Base-by-base conservation (phyloP, 30 jellyfish, hydroid and myxozoan species). In the Nemopilema nomurai region DNA sequence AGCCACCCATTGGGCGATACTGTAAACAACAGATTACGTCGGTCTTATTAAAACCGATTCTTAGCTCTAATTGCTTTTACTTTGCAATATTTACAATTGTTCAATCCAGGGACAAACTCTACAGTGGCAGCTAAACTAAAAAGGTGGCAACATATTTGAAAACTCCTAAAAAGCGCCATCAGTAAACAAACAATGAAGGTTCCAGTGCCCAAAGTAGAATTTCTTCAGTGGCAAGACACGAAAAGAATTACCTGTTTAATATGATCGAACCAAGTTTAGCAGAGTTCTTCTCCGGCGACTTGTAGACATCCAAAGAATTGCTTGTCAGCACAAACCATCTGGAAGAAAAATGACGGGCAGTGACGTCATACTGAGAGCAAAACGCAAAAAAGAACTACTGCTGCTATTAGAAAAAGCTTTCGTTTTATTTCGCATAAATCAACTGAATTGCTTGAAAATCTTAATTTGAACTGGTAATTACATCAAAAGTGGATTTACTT, bases 241-340 rank as follows among this genome's bases (percentile, higher is more conserved):
- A 22, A 41, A 8, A 28, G 22, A 0, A 95, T 49, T 29, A 94
- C 99, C 97, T 89, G 92, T 83, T 94, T 72, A 94, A 66, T 1
- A 90, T 91, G 18, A 94, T 90, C 0, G 99, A 94, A 13, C 97
- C 97, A 84, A 94, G 81, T 74, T 86, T 94, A 29, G 90, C 91
- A 3, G 99, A 69, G 31, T 87, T 90, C 90, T 86, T 94, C 51
- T 94, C 99, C 3, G 96, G 82, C 1, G 99, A 84, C 79, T 94
- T 94, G 90, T 90, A 94, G 62, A 90, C 51, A 73, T 94, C 99
- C 41, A 94, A 71, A 18, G 99, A 94, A 76, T 86, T 94, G 51
- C 93, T 80, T 62, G 96, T 89, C 21, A 94, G 87, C 16, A 90
- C 88, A 81, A 94, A 94, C 99, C 99, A 94, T 70, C 99, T 94